Base-by-base conservation (phyloP, 2,113 vertebrate genomes). In the Axis porcinus region DNA sequence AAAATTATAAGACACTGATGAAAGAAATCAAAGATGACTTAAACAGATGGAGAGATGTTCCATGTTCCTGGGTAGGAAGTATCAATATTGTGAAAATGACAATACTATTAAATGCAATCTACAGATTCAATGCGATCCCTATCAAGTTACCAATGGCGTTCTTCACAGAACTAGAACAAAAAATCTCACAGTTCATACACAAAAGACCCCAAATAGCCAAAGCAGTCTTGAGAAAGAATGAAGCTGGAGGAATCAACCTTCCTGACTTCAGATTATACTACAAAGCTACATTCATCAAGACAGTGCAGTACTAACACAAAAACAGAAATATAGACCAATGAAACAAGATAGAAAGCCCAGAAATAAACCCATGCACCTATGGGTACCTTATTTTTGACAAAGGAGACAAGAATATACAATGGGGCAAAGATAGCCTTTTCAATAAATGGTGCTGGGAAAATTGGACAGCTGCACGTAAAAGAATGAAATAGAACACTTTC, bases 281-380 rank as follows among this genome's bases (percentile, higher is more conserved):
- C 10, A 70, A 70, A 40, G 19, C n/a, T 12, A 40, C 2, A 70
- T 19, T 70, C 67, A 70, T 13, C 67, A 40, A 70, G n/a, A 70
- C 67, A 40, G n/a, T 40, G 19, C 0, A 0, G 67, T 23, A 23
- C 10, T 11, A 19, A 70, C 67, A 40, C 19, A 70, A 70, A 40
- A 70, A 40, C 67, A 70, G 67, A 23, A 40, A 1, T 36, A 70
- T 40, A 70, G 36, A 40, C n/a, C 19, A 70, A 70, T 36, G 19
- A 10, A 70, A 70, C n/a, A 70, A 40, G 40, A 23, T 23, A 70
- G n/a, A 70, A 70, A 70, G 19, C 23, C 67, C 67, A 70, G n/a
- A 70, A 12, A 40, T 70, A 70, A 70, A 23, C 5, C n/a, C 19
- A 70, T 21, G 40, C 19, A 23, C 40, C 10, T 70, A 23, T 23